Percentiles rank a stretch among this genome's conserved stretches.
These are phyloP conservation scores for Nymphalis polychloros DNA, from an alignment of 2,888 invertebrate genomes.

Conservation along the genomic window DNA sequence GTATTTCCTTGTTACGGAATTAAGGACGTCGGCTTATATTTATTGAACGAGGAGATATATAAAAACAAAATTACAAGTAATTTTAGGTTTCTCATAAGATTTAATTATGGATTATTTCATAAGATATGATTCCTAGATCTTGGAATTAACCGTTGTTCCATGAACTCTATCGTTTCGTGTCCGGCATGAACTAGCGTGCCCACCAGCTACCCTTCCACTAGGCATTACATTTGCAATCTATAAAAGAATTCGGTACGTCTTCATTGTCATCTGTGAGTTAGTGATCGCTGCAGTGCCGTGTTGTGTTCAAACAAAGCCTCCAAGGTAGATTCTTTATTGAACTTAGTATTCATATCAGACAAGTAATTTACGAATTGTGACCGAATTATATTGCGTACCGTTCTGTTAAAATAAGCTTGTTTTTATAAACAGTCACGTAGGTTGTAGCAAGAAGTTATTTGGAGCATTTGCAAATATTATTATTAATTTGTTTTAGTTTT, in stretches of 20 bases:
- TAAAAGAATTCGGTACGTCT: conserved; percentile 69
- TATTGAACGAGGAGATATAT: conserved; percentile 3
- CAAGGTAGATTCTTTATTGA: conserved; percentile 56
- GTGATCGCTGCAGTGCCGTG: conserved; percentile 75
- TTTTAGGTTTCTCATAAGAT: not conserved
- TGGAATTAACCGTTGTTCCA: conserved; percentile 41
- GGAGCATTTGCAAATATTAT: conserved; percentile 3
- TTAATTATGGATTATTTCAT: not conserved
- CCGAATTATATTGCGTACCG: conserved; percentile 22
- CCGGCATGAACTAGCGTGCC: conserved; percentile 41
- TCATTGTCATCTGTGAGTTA: conserved; percentile 70
- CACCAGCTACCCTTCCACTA: conserved; percentile 59
- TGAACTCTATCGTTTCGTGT: conserved; percentile 54
- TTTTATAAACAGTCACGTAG: conserved; percentile 9
- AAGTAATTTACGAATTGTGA: conserved; percentile 15
- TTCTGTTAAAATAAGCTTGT: conserved; percentile 11
- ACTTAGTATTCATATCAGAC: conserved; percentile 24
- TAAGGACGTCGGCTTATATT: conserved; percentile 26
- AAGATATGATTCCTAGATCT: conserved; percentile 2
- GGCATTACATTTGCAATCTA: conserved; percentile 65
- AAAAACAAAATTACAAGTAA: conserved; percentile 15
- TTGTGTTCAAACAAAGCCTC: conserved; percentile 63
- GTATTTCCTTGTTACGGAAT: conserved; percentile 21
- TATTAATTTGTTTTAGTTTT: not conserved
- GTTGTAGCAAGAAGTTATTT: not conserved